Conservation (phyloP, 92 coral and sea anemone species). For the Phymanthus crucifer region DNA sequence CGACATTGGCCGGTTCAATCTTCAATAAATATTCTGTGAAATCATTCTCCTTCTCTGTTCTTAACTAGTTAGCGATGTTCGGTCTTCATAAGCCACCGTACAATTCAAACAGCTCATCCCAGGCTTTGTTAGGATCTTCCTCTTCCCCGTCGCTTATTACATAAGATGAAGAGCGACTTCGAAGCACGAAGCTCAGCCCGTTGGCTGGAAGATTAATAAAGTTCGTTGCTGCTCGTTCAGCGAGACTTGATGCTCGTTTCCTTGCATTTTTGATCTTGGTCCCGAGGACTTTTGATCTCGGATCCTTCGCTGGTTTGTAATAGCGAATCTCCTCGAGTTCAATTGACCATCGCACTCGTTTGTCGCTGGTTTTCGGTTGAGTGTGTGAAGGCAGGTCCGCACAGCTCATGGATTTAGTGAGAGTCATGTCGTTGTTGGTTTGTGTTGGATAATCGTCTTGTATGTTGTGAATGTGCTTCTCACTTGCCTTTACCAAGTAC, state of each 20-base stretch:
- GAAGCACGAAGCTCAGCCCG: background rate
- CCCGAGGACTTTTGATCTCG: constrained; percentile 34
- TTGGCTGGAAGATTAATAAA: constrained; percentile 5
- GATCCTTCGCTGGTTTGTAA: constrained; percentile 38
- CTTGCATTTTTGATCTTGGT: constrained; percentile 26
- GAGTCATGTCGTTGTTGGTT: constrained; percentile 20
- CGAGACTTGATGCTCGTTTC: constrained; percentile 35
- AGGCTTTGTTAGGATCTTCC: constrained; percentile 28
- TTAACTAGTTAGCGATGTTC: background rate
- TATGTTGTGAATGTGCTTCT: background rate
- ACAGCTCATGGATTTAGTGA: constrained; percentile 50
- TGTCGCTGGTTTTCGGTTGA: constrained; percentile 24
- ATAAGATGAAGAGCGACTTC: constrained; percentile 23
- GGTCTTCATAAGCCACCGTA: constrained; percentile 25
- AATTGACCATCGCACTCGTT: constrained; percentile 67
- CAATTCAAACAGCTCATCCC: constrained; percentile 59
- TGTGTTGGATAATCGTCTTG: background rate
- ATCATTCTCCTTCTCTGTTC: background rate
- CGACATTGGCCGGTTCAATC: background rate
- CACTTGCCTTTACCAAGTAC: background rate
- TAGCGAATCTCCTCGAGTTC: constrained; percentile 67
- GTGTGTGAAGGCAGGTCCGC: constrained; percentile 28
- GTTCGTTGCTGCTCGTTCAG: constrained; percentile 26
- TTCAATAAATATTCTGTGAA: background rate
- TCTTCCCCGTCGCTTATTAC: constrained; percentile 12